Conservation (phyloP, 1,140 invertebrate species). For the Rhagoletis zephyria region DNA sequence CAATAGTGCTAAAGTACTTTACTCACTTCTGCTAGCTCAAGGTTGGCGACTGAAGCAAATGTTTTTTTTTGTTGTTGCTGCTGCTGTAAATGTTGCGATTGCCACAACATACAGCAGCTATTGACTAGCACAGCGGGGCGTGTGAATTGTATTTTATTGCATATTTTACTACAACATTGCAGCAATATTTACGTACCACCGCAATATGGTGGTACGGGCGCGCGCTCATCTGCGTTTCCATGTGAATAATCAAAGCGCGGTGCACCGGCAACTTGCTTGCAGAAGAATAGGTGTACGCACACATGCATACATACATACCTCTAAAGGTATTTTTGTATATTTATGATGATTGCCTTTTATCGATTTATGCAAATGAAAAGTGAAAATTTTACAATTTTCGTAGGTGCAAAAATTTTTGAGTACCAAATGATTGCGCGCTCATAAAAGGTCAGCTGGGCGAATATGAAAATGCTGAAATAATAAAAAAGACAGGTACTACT, state of each 20-base stretch:
- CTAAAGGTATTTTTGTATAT: not conserved
- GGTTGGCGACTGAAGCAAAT: not conserved
- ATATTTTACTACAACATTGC: slow-evolving; percentile 38
- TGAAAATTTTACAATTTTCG: slow-evolving; percentile 40
- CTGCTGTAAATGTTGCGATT: not conserved
- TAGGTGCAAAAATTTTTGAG: not conserved
- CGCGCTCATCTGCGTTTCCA: not conserved
- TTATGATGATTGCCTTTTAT: slow-evolving; percentile 48
- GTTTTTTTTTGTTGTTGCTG: not conserved
- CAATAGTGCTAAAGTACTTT: slow-evolving; percentile 10
- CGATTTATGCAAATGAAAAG: slow-evolving; percentile 49
- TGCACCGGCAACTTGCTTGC: not conserved
- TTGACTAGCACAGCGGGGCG: not conserved
- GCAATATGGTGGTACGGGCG: no score
- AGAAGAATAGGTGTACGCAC: no score
- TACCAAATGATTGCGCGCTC: slow-evolving; percentile 1
- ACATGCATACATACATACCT: not conserved
- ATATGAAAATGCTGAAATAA: no score
- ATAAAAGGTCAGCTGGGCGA: slow-evolving; percentile 7
- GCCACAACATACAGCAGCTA: not conserved
- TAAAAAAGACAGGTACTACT: no score
- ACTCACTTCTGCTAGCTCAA: slow-evolving; percentile 29
- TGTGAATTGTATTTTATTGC: slow-evolving; percentile 19
- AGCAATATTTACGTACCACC: not conserved
- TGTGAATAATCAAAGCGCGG: not conserved